Conservation (phyloP, 2,797 vertebrate genomes). For the Sus cebifrons region DNA sequence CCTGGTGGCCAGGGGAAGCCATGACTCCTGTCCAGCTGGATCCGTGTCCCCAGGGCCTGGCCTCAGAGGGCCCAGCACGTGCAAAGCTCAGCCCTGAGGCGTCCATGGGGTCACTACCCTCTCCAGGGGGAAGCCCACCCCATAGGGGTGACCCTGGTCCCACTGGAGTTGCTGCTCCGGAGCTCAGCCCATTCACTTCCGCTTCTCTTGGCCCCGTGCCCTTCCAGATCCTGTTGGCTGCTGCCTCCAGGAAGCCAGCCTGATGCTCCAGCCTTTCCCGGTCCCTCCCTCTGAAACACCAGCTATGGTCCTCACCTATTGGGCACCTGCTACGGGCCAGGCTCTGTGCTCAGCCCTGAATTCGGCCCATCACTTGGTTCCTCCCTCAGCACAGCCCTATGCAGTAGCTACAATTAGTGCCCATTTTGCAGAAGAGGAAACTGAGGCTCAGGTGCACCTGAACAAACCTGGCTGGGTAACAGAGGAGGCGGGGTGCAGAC, state of each 20-base stretch:
- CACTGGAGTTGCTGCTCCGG: neutral
- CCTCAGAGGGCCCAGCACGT: neutral
- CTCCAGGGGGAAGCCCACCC: neutral
- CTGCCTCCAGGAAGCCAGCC: neutral
- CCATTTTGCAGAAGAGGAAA: neutral
- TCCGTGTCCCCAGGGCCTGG: rapidly evolving
- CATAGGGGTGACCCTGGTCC: neutral
- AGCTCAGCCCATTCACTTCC: neutral
- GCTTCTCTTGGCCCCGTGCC: neutral
- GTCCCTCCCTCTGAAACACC: neutral
- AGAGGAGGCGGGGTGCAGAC: neutral
- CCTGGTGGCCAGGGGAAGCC: constrained; percentile 56
- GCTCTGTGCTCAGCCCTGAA: rapidly evolving
- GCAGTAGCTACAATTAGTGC: rapidly evolving
- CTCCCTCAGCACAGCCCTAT: neutral
- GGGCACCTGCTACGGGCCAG: neutral
- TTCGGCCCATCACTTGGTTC: rapidly evolving
- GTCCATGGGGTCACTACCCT: rapidly evolving
- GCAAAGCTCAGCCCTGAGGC: neutral
- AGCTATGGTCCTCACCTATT: rapidly evolving
- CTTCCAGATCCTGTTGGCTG: neutral
- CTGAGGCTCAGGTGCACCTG: neutral
- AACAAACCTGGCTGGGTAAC: rapidly evolving
- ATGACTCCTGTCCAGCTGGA: neutral
- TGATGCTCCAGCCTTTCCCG: neutral